Base-by-base conservation (phyloP, 1,140 invertebrate species). In the Calliphora vicina region DNA sequence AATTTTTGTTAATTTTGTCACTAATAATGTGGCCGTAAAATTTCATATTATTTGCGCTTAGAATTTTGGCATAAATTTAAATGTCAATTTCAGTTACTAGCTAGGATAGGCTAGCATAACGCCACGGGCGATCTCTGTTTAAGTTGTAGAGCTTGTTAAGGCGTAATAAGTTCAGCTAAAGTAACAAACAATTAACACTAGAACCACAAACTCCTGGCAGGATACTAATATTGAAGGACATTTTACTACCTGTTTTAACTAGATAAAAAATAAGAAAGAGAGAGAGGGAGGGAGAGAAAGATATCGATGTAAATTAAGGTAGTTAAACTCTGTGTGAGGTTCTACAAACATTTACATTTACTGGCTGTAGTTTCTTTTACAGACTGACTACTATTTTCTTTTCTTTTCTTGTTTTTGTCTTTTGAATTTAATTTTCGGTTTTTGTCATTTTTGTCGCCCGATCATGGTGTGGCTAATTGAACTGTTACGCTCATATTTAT, bases 401-500 rank as follows among this genome's bases (percentile, higher is more conserved):
- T 1, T 57, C 45, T 57, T 4, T 57, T 6, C 15, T n/a, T 1
- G 5, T 17, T n/a, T 57, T 57, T 13, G 6, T 57, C n/a, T 57
- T 57, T 17, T 17, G 15, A 17, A 15, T 17, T 57, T 13, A n/a
- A n/a, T 57, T 17, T 57, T 50, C 12, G 13, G 12, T 57, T 57
- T 57, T 57, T n/a, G 50, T 57, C 2, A 57, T 57, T 86, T 86
- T 84, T 87, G 86, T 88, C 86, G 87, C 84, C 85, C 85, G 85
- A 87, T 88, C 88, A 88, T 84, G 45, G 87, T 87, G 87, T 88
- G 87, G 87, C 87, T 86, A 88, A 88, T 88, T 78, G 86, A 86
- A 88, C 87, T 87, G 87, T 87, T 88, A 87, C 86, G 87, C 87
- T 87, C 45, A 50, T 45, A 80, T 80, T 23, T 80, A 80, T 27